Percentiles rank a stretch among this genome's conserved stretches.
Conservation (phyloP, 1,140 invertebrate species). For the Calosoma granatense region DNA sequence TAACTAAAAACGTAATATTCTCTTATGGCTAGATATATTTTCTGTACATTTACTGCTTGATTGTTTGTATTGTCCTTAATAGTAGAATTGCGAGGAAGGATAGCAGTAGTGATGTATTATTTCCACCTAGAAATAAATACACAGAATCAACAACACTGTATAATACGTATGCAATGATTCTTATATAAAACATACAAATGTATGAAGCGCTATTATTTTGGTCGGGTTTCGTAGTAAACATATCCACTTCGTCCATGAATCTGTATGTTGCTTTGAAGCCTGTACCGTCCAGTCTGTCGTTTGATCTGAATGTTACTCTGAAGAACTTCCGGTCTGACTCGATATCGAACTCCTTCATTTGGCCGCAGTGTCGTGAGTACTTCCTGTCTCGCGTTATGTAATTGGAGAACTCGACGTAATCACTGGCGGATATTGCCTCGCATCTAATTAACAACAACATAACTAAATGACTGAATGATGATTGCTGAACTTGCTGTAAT, state of each 20-base stretch:
- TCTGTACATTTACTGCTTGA: not conserved
- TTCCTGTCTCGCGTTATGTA: conserved; percentile 78
- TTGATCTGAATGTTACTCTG: conserved; percentile 86
- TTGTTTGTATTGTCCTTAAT: conserved; percentile 6
- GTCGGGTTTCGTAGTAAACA: conserved; percentile 21
- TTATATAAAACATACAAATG: no score
- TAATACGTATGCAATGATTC: not conserved
- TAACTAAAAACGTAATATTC: no score
- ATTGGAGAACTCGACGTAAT: conserved; percentile 92
- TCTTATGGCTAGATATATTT: no score
- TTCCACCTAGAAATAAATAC: not conserved
- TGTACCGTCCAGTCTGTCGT: conserved; percentile 83
- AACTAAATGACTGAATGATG: conserved; percentile 1
- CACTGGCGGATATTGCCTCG: conserved; percentile 74
- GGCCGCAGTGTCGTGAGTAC: conserved; percentile 77
- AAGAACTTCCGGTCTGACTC: conserved; percentile 88
- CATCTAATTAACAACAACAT: conserved; percentile 51
- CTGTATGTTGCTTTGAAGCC: conserved; percentile 88
- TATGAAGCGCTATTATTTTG: not conserved
- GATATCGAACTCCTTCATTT: conserved; percentile 64
- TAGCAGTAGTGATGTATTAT: not conserved
- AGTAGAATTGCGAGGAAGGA: not conserved
- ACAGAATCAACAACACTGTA: not conserved
- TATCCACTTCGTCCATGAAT: conserved; percentile 43
- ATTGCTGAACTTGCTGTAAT: no score